Percentiles rank a stretch among this genome's conserved stretches.
Evolutionary conservation across 2,113 vertebrate genomes (phyloP).

Genomic region (Acinonyx jubatus): DNA sequence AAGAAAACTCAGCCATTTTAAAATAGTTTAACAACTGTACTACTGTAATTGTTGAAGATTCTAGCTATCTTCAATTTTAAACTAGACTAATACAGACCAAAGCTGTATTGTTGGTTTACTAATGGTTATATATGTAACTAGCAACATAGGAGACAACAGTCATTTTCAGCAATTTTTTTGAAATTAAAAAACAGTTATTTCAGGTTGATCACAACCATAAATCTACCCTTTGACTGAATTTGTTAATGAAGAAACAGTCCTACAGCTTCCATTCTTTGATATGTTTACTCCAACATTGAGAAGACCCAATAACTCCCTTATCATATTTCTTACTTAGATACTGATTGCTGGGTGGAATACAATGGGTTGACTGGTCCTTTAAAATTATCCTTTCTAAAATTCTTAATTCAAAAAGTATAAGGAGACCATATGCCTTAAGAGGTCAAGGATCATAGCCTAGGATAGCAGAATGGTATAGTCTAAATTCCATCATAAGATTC

Average conservation of each 20-base stretch:
- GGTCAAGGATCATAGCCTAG: not conserved
- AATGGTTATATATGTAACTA: rapidly evolving
- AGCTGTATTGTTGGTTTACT: not conserved
- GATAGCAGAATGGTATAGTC: not conserved
- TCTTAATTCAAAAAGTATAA: not conserved
- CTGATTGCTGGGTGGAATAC: not conserved
- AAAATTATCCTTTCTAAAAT: slow-evolving; percentile 18
- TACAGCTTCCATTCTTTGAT: not conserved
- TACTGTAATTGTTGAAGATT: not conserved
- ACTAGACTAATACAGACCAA: not conserved
- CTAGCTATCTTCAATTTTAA: not conserved
- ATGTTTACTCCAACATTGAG: slow-evolving; percentile 23
- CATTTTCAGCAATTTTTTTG: not conserved
- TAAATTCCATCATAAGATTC: not conserved
- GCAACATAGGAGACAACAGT: not conserved
- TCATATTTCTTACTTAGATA: not conserved
- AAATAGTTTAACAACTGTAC: not conserved
- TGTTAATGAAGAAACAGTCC: not conserved
- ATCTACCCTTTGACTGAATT: not conserved
- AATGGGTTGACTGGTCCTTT: not conserved
- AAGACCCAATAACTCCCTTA: not conserved
- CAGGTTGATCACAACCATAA: not conserved
- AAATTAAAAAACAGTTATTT: not conserved
- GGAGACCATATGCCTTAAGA: not conserved
- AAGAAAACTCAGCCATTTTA: not conserved